Conservation (phyloP, 2,888 invertebrate species). For the Eupelmus urozonus region DNA sequence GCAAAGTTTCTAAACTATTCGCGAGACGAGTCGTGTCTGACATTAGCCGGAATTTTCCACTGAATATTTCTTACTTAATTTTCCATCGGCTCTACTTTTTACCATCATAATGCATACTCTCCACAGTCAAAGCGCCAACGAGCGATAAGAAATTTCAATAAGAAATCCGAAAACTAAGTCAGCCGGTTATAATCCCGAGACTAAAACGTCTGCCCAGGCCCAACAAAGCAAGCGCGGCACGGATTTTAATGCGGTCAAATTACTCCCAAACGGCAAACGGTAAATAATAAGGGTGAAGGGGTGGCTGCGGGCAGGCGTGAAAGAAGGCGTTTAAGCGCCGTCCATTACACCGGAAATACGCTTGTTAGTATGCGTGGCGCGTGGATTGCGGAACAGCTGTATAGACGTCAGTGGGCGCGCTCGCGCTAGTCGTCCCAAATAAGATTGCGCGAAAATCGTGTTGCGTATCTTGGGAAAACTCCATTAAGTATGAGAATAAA, state of each 20-base stretch:
- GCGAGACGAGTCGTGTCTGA: not conserved
- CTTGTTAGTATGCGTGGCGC: conserved; percentile 27
- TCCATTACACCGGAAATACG: conserved; percentile 26
- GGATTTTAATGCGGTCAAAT: too few relatives aligned
- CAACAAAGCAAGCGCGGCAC: too few relatives aligned
- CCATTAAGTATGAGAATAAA: conserved; percentile 74
- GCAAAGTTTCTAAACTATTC: conserved; percentile 6
- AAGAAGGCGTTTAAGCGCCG: not conserved
- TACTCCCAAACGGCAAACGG: too few relatives aligned
- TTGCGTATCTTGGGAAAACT: conserved; percentile 70
- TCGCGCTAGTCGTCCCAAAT: conserved; percentile 25
- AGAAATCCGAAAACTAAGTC: too few relatives aligned
- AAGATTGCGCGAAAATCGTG: conserved; percentile 63
- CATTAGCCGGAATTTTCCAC: not conserved
- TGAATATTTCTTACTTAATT: not conserved
- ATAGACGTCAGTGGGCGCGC: conserved; percentile 7
- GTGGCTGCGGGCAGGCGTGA: not conserved
- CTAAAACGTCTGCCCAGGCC: too few relatives aligned
- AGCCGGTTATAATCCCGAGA: too few relatives aligned
- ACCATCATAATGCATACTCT: too few relatives aligned
- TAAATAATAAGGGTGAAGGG: too few relatives aligned
- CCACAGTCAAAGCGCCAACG: too few relatives aligned
- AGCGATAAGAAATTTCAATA: too few relatives aligned
- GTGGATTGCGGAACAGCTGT: conserved; percentile 13
- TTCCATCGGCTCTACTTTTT: too few relatives aligned